These are phyloP conservation scores for Leptopilina myrica DNA, from an alignment of 2,888 invertebrate species.

Conservation along the genomic window DNA sequence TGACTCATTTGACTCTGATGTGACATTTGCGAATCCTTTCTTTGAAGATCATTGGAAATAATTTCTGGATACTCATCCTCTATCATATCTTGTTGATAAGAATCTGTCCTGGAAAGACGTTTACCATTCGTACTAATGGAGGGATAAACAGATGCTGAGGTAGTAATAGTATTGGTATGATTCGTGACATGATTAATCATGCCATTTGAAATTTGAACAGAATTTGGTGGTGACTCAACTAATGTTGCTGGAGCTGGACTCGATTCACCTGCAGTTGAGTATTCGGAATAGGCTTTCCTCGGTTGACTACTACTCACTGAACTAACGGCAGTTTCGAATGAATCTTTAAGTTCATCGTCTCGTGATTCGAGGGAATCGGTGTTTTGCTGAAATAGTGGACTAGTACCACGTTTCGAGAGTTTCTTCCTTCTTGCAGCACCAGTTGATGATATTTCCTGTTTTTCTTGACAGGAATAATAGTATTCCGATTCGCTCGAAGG, in stretches of 20 bases:
- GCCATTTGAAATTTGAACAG: conserved; percentile 68
- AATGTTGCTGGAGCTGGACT: conserved; percentile 62
- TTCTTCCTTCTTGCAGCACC: conserved; percentile 67
- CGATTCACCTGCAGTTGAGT: conserved; percentile 67
- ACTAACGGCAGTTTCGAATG: conserved; percentile 79
- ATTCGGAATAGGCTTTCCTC: conserved; percentile 67
- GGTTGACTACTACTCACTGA: conserved; percentile 73
- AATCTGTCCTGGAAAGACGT: conserved; percentile 69
- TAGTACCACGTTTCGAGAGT: conserved; percentile 69
- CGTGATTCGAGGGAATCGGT: conserved; percentile 79
- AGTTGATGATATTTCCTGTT: conserved; percentile 64
- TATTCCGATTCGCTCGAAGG: conserved; percentile 68
- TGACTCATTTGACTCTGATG: conserved; percentile 61
- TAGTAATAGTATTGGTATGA: conserved; percentile 74
- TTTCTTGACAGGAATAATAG: conserved; percentile 65
- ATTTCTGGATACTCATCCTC: conserved; percentile 66
- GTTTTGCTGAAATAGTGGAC: conserved; percentile 76
- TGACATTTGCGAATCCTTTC: conserved; percentile 70
- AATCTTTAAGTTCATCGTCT: conserved; percentile 79
- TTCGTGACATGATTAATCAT: conserved; percentile 73
- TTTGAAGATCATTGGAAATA: conserved; percentile 64
- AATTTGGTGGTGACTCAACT: conserved; percentile 69
- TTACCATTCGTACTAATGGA: conserved; percentile 75
- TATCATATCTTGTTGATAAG: conserved; percentile 69
- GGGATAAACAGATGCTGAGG: conserved; percentile 76